Evolutionary conservation across 2,797 vertebrate species (phyloP).

Genomic region (Adelosebastes latens): DNA sequence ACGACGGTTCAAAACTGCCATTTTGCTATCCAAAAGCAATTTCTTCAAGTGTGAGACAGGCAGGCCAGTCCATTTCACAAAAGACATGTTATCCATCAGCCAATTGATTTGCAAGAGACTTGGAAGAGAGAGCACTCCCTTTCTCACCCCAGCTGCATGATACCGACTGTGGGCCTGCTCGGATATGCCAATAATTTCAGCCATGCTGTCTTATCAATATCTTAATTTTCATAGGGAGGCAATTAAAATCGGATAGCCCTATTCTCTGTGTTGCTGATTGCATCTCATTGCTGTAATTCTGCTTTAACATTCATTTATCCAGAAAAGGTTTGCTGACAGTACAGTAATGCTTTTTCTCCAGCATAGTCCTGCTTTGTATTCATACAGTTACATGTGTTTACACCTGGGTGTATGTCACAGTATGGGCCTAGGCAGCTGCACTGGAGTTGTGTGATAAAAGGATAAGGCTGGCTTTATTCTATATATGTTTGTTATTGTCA

Average conservation of each 20-base stretch:
- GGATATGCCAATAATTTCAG: slow-evolving; percentile 42
- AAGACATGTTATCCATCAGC: slow-evolving; percentile 67
- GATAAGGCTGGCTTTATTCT: background rate
- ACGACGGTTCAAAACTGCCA: slow-evolving; percentile 34
- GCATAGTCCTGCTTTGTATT: background rate
- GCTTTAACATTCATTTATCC: slow-evolving; percentile 12
- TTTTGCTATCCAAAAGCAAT: slow-evolving; percentile 69
- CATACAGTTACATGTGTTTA: background rate
- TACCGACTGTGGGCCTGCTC: slow-evolving; percentile 33
- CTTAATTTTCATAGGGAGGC: slow-evolving; percentile 45
- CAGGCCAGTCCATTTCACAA: slow-evolving; percentile 63
- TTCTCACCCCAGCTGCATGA: slow-evolving; percentile 48
- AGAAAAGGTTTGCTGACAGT: background rate
- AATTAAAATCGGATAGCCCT: slow-evolving; percentile 40
- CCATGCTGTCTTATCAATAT: slow-evolving; percentile 50
- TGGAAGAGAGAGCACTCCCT: slow-evolving; percentile 43
- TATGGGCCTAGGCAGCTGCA: background rate
- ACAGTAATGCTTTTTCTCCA: background rate
- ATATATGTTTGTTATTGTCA: background rate
- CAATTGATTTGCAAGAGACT: slow-evolving; percentile 66
- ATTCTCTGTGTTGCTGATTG: slow-evolving; percentile 2
- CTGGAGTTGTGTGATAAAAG: background rate
- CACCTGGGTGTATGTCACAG: background rate
- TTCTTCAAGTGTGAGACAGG: slow-evolving; percentile 59
- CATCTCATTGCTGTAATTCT: slow-evolving; percentile 9